Evolutionary conservation across 2,888 invertebrate genomes (phyloP).

Genomic region (Erebia ligea): DNA sequence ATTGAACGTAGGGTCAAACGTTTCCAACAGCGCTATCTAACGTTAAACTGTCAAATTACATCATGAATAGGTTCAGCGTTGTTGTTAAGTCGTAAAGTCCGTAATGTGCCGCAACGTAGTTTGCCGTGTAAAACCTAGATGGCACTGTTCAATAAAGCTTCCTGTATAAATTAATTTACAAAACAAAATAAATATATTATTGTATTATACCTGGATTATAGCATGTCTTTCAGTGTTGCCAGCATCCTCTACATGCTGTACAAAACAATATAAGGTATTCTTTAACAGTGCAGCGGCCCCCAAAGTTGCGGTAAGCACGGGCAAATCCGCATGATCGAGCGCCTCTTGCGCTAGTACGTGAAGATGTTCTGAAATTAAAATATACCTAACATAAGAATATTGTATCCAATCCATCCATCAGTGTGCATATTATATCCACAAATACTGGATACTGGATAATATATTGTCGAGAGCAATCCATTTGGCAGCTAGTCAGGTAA

Average conservation of each 20-base stretch:
- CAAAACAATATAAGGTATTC: conserved; percentile 90
- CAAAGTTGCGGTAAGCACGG: conserved; percentile 90
- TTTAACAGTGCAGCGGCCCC: conserved; percentile 91
- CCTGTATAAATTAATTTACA: not conserved
- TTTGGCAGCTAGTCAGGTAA: too few relatives aligned
- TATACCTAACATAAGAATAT: not conserved
- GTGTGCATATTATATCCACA: too few relatives aligned
- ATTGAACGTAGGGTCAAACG: not conserved
- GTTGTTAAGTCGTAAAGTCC: too few relatives aligned
- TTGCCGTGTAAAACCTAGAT: not conserved
- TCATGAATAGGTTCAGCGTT: not conserved
- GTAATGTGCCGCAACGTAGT: not conserved
- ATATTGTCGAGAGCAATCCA: too few relatives aligned
- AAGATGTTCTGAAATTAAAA: conserved; percentile 85
- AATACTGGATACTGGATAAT: too few relatives aligned
- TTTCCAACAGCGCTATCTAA: not conserved
- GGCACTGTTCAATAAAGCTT: not conserved
- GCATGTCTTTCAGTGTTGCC: conserved; percentile 71
- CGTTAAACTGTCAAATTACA: not conserved
- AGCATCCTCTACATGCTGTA: conserved; percentile 82
- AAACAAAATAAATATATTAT: not conserved
- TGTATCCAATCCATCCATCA: not conserved
- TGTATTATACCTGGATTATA: conserved; percentile 61
- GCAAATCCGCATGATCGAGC: conserved; percentile 91
- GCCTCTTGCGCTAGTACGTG: conserved; percentile 92